phyloP scores from a whole-genome alignment of 2,888 invertebrate genomes.

The Pseudeuparius sepicola region DNA sequence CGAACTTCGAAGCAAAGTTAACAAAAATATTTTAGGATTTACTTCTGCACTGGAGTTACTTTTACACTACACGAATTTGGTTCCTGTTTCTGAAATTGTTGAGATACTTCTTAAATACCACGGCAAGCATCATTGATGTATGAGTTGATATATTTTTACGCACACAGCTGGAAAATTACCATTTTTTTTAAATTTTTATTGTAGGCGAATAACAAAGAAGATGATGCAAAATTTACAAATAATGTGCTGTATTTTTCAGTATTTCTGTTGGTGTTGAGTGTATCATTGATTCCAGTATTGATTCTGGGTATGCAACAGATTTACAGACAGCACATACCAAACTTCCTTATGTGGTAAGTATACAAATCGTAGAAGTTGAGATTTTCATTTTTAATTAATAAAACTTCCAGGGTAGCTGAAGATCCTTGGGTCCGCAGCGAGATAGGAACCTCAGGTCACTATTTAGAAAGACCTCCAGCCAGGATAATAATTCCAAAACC shows the following conservation, averaged over 20 bases:
- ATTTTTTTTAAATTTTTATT: too few species aligned
- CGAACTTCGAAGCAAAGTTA: too few species aligned
- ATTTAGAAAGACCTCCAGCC: conserved; percentile 42
- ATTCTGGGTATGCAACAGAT: conserved; percentile 25
- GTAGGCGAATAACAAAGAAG: conserved; percentile 19
- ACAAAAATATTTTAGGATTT: conserved; percentile 27
- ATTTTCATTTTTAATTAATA: background rate
- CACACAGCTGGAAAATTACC: too few species aligned
- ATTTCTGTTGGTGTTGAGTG: conserved; percentile 21
- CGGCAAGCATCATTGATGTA: conserved; percentile 24
- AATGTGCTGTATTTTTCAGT: conserved; percentile 23
- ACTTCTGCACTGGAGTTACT: conserved; percentile 34
- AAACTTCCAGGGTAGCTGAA: conserved; percentile 43
- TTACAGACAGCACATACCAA: conserved; percentile 29
- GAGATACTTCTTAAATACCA: conserved; percentile 20
- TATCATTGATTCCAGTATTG: conserved; percentile 27
- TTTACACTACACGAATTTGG: conserved; percentile 32
- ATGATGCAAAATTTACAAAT: conserved; percentile 24
- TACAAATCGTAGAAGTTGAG: conserved; percentile 5
- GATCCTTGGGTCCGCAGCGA: conserved; percentile 49
- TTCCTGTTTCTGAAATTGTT: conserved; percentile 28
- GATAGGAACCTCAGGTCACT: conserved; percentile 52
- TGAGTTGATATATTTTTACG: background rate
- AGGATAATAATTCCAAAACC: conserved; percentile 22
- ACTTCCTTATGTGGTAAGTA: conserved; percentile 34